Conservation (phyloP, 2,888 invertebrate species). For the Lordiphosa fenestrarum region DNA sequence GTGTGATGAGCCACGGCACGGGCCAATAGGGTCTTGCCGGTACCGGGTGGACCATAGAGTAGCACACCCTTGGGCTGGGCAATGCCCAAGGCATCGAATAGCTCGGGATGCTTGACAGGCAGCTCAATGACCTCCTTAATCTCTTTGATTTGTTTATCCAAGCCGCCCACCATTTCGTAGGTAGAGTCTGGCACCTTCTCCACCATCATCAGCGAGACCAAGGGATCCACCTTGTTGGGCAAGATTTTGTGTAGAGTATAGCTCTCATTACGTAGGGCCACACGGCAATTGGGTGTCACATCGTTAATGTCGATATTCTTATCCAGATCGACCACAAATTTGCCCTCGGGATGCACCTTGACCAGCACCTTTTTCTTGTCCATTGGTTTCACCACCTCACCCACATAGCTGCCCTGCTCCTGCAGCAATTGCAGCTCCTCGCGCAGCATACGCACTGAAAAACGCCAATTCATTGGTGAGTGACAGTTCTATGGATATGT, state of each 20-base stretch:
- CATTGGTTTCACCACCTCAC: slow-evolving; percentile 99
- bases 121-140: slow-evolving; percentile 99
- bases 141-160: slow-evolving; percentile 99
- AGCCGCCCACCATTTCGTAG: slow-evolving; percentile 99
- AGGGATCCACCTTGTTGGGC: slow-evolving; percentile 99
- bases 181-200: slow-evolving; percentile 99
- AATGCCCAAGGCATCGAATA: slow-evolving; percentile 99
- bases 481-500: too few species aligned
- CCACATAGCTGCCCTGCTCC: slow-evolving; percentile 99
- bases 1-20: slow-evolving; percentile 99
- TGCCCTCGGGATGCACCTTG: slow-evolving; percentile 99
- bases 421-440: slow-evolving; percentile 97
- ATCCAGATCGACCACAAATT: slow-evolving; percentile 99
- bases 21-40: slow-evolving; percentile 96
- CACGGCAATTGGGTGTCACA: slow-evolving; percentile 98
- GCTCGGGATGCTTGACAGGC: slow-evolving; percentile 99
- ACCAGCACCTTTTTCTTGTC: slow-evolving; percentile 99
- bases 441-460: slow-evolving; percentile 94
- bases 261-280: slow-evolving; percentile 98
- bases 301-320: slow-evolving; percentile 99
- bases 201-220: slow-evolving; percentile 99
- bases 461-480: too few species aligned
- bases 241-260: slow-evolving; percentile 99
- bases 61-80: slow-evolving; percentile 99
- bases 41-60: slow-evolving; percentile 96